Percentiles rank a stretch among this genome's conserved stretches.
These are phyloP conservation scores for Hippopotamus amphibius DNA, from an alignment of 2,113 vertebrate genomes.

Conservation along the genomic window DNA sequence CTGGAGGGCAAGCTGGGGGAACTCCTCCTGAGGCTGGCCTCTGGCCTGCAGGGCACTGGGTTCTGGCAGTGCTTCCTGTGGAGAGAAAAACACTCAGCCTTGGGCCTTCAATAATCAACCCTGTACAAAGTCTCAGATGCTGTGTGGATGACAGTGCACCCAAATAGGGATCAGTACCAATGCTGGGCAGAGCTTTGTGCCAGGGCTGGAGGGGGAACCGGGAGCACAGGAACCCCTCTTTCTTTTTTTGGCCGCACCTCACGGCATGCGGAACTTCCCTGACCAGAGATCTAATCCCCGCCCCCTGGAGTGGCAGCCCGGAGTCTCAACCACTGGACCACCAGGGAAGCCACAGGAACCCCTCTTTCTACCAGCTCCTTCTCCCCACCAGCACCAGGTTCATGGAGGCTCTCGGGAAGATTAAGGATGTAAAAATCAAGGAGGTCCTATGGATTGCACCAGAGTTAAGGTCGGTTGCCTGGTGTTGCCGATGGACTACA, in stretches of 20 bases:
- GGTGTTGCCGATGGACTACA: not conserved
- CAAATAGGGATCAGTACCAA: not conserved
- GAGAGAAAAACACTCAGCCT: constrained; percentile 33
- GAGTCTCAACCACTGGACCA: too few relatives aligned
- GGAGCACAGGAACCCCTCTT: not conserved
- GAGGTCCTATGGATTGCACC: not conserved
- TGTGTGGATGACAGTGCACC: accelerated
- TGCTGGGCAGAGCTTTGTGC: not conserved
- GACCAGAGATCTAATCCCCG: too few relatives aligned
- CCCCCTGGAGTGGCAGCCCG: too few relatives aligned
- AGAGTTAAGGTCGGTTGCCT: not conserved
- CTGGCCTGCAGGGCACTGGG: not conserved
- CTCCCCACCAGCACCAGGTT: not conserved
- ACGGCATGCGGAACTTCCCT: too few relatives aligned
- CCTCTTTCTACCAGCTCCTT: not conserved
- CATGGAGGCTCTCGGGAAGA: not conserved
- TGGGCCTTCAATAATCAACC: not conserved
- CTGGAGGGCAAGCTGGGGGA: not conserved
- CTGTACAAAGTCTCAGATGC: not conserved
- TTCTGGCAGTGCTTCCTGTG: constrained; percentile 51
- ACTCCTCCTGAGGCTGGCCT: not conserved
- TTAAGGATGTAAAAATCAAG: not conserved
- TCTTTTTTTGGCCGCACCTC: too few relatives aligned
- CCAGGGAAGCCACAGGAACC: not conserved
- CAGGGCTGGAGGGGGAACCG: accelerated